phyloP scores from a whole-genome alignment of 1,140 invertebrate species.

The Neelides sp. region DNA sequence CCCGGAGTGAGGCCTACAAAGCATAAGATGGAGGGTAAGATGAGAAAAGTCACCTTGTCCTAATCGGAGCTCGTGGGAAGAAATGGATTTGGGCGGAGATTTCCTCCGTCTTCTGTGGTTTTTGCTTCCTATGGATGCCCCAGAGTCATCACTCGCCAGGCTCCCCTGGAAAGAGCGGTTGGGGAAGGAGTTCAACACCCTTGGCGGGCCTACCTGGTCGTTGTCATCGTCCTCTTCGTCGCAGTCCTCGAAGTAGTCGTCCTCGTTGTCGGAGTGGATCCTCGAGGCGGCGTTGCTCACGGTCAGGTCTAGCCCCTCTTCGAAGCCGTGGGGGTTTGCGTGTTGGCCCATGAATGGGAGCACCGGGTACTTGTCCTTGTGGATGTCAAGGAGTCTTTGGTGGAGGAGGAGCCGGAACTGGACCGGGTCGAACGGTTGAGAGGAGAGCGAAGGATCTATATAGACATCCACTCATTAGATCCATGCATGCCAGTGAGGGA shows the following conservation, averaged over 20 bases:
- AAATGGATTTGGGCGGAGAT: slow-evolving; percentile 17
- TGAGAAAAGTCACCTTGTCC: not conserved
- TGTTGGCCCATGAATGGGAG: slow-evolving; percentile 46
- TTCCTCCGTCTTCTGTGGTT: slow-evolving; percentile 19
- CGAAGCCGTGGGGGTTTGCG: slow-evolving; percentile 56
- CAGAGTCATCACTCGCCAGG: slow-evolving; percentile 28
- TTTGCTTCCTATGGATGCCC: slow-evolving; percentile 22
- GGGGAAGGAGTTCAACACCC: no score
- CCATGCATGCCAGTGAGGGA: slow-evolving; percentile 35
- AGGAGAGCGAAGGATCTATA: slow-evolving; percentile 26
- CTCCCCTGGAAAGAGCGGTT: slow-evolving; percentile 20
- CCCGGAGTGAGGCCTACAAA: no score
- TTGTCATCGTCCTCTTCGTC: slow-evolving; percentile 42
- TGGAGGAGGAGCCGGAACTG: slow-evolving; percentile 76
- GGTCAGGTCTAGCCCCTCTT: slow-evolving; percentile 50
- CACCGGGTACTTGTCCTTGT: slow-evolving; percentile 57
- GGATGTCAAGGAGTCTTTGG: slow-evolving; percentile 70
- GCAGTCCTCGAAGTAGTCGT: slow-evolving; percentile 38
- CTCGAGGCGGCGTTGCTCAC: slow-evolving; percentile 40
- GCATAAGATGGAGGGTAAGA: no score
- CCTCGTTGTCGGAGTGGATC: slow-evolving; percentile 45
- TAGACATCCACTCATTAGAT: slow-evolving; percentile 23
- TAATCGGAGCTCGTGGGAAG: slow-evolving; percentile 11
- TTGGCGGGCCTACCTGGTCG: slow-evolving; percentile 20
- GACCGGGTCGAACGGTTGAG: slow-evolving; percentile 63